A percentile compares a stretch with the other conserved stretches of the same genome.
Evolutionary conservation across 2,888 invertebrate species (phyloP).

Genomic region (Lasius fuliginosus): DNA sequence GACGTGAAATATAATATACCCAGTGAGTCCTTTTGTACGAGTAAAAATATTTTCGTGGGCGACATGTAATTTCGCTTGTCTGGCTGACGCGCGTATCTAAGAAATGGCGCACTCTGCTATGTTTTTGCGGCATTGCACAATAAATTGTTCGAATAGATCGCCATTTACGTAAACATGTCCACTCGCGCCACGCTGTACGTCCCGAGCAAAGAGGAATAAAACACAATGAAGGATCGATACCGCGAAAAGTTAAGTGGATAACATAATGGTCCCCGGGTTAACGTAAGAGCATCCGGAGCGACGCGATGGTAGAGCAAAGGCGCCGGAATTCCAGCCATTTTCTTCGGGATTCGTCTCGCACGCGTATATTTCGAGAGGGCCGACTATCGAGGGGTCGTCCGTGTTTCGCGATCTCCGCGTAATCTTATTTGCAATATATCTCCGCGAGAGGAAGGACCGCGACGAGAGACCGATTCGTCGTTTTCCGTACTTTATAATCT

Average conservation of each 20-base stretch:
- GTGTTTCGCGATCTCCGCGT: constrained; percentile 76
- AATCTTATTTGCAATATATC: constrained; percentile 85
- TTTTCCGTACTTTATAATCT: constrained; percentile 28
- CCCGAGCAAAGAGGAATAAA: constrained; percentile 54
- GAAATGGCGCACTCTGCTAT: constrained; percentile 20
- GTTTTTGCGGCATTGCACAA: constrained; percentile 14
- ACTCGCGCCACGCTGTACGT: neutral
- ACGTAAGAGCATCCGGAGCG: constrained; percentile 64
- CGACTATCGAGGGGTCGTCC: constrained; percentile 50
- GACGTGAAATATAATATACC: constrained; percentile 9
- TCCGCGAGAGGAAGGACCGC: constrained; percentile 51
- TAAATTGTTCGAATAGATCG: constrained; percentile 41
- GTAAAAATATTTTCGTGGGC: constrained; percentile 32
- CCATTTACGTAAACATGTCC: constrained; percentile 48
- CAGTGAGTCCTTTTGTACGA: constrained; percentile 15
- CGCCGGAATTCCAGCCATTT: constrained; percentile 83
- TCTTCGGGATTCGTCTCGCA: constrained; percentile 81
- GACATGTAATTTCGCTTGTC: constrained; percentile 27
- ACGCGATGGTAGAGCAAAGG: constrained; percentile 67
- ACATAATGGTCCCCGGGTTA: constrained; percentile 74
- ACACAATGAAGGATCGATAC: constrained; percentile 64
- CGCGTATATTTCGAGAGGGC: constrained; percentile 80
- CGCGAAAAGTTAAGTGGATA: constrained; percentile 72
- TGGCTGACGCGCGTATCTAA: constrained; percentile 27
- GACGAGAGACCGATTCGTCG: constrained; percentile 15